Evolutionary conservation across 2,797 vertebrate genomes (phyloP).

Genomic region (Dermochelys coriacea): DNA sequence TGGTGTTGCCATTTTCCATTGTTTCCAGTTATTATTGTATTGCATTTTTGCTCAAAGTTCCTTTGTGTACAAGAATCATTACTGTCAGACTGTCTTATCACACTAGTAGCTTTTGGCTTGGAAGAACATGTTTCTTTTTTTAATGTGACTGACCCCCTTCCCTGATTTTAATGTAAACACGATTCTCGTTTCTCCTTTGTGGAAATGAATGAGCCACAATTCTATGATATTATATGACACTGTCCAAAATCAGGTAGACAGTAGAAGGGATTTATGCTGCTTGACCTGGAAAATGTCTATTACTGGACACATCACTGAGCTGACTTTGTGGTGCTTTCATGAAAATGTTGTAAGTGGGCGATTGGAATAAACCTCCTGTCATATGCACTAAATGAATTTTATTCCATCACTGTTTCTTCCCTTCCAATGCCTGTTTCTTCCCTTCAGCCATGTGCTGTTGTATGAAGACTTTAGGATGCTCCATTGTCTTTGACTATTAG

Average conservation of each 20-base stretch:
- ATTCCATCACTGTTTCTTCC: neutral
- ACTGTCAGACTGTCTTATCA: neutral
- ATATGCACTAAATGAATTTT: neutral
- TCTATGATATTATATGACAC: neutral
- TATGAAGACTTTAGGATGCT: neutral
- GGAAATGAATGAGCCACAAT: neutral
- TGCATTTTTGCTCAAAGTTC: slow-evolving; percentile 39
- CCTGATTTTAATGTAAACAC: neutral
- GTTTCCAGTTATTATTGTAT: slow-evolving; percentile 13
- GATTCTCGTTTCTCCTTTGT: slow-evolving; percentile 10
- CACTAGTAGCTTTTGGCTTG: neutral
- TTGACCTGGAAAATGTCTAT: neutral
- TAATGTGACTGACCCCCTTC: neutral
- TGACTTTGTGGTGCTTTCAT: neutral
- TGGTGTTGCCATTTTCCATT: slow-evolving; percentile 34
- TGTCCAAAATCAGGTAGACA: neutral
- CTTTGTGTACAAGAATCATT: neutral
- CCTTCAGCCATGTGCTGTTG: neutral
- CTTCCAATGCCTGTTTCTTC: neutral
- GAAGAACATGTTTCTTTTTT: slow-evolving; percentile 42
- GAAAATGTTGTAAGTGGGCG: fast-evolving
- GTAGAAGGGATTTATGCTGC: neutral
- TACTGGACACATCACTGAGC: neutral
- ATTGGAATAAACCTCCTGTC: neutral
- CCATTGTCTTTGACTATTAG: no score